Conservation (phyloP, 2,888 invertebrate genomes). For the Anorthoa munda region DNA sequence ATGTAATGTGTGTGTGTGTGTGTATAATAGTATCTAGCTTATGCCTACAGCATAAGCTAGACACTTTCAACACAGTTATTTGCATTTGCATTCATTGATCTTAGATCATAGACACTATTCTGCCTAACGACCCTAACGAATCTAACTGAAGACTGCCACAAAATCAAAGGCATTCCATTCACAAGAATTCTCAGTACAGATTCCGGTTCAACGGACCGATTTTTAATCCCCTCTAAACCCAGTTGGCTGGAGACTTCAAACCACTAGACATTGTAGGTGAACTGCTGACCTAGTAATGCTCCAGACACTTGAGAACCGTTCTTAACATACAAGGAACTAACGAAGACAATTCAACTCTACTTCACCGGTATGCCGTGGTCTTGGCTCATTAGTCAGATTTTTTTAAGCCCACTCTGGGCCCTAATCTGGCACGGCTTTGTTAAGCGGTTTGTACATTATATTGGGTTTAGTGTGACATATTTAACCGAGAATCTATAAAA, state of each 20-base stretch:
- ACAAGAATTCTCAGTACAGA: conserved; percentile 24
- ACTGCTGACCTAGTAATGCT: conserved; percentile 40
- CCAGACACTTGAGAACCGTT: conserved; percentile 12
- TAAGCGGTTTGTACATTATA: neutral
- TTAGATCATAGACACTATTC: neutral
- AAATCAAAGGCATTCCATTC: conserved; percentile 47
- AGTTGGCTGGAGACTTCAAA: conserved; percentile 13
- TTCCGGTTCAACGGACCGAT: conserved; percentile 38
- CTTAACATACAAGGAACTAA: conserved; percentile 45
- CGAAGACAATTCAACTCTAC: conserved; percentile 45
- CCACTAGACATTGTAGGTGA: neutral
- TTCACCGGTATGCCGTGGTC: conserved; percentile 23
- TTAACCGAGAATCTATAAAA: neutral
- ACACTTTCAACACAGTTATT: neutral
- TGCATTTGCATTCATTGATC: neutral
- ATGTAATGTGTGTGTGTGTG: too few relatives aligned
- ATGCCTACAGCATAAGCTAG: too few relatives aligned
- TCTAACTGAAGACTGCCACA: neutral
- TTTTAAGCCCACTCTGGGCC: conserved; percentile 27
- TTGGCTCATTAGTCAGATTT: conserved; percentile 59
- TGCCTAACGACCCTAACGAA: conserved; percentile 8
- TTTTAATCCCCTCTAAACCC: conserved; percentile 29
- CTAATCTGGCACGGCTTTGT: conserved; percentile 46
- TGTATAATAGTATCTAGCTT: too few relatives aligned
- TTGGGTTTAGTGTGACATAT: neutral